A percentile compares a stretch with the other conserved stretches of the same genome.
phyloP scores from a whole-genome alignment of 2,888 invertebrate genomes.

The Callosobruchus maculatus region DNA sequence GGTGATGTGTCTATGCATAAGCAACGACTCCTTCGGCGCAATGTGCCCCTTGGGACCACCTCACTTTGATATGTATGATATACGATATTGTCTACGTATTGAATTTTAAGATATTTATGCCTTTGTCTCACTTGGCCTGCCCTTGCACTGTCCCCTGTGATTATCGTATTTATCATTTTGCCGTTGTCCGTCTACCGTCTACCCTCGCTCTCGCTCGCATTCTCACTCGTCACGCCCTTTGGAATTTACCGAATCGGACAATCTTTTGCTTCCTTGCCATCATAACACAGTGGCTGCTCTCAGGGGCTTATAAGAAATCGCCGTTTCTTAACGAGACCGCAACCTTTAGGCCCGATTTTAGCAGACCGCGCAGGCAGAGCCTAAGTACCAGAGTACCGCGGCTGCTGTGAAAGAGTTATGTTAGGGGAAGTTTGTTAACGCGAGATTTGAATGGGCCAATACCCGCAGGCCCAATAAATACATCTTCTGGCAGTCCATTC shows the following conservation, averaged over 20 bases:
- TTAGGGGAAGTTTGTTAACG: too few species aligned
- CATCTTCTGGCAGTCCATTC: too few species aligned
- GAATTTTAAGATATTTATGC: conserved; percentile 35
- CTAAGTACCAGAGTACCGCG: too few species aligned
- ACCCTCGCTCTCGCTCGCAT: background rate
- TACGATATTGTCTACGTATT: conserved; percentile 45
- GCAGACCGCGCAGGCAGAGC: too few species aligned
- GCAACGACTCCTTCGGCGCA: conserved; percentile 44
- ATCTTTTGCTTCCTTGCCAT: background rate
- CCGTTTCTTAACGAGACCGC: too few species aligned
- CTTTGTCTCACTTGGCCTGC: conserved; percentile 23
- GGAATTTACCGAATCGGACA: background rate
- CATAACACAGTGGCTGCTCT: background rate
- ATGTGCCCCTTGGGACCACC: conserved; percentile 45
- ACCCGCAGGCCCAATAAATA: too few species aligned
- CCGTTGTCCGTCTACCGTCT: background rate
- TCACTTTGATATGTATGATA: conserved; percentile 48
- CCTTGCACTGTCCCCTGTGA: background rate
- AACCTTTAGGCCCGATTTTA: too few species aligned
- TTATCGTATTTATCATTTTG: conserved; percentile 1
- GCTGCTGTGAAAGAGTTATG: too few species aligned
- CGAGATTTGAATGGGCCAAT: too few species aligned
- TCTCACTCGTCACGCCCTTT: background rate
- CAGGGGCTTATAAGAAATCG: background rate
- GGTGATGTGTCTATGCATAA: conserved; percentile 42